Evolutionary conservation across 2,888 invertebrate species (phyloP).

Genomic region (Malacosoma neustria): DNA sequence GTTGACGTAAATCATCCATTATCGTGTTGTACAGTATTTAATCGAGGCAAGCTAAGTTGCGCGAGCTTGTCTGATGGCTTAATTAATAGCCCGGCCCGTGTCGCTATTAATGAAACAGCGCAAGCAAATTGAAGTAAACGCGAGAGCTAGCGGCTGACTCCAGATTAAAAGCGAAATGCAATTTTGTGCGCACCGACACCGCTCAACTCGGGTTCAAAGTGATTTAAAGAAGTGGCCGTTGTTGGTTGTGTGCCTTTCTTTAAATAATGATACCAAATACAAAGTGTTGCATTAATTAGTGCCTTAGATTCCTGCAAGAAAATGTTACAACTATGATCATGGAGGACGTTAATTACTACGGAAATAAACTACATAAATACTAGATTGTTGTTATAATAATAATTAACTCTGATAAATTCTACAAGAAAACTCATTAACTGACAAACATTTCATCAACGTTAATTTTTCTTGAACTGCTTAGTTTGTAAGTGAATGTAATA

Average conservation of each 20-base stretch:
- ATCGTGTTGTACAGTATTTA: constrained; percentile 49
- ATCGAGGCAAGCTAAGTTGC: constrained; percentile 45
- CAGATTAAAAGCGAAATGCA: constrained; percentile 66
- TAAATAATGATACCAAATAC: too few relatives aligned
- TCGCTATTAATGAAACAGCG: constrained; percentile 67
- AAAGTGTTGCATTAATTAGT: too few relatives aligned
- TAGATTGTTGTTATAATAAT: too few relatives aligned
- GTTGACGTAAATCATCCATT: constrained; percentile 33
- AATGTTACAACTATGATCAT: too few relatives aligned
- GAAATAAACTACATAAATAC: too few relatives aligned
- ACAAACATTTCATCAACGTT: too few relatives aligned
- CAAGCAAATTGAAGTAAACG: constrained; percentile 61
- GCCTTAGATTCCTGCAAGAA: too few relatives aligned
- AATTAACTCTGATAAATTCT: too few relatives aligned
- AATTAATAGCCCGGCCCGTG: constrained; percentile 66
- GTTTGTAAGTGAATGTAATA: too few relatives aligned
- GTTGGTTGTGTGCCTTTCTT: background rate
- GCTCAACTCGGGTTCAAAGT: constrained; percentile 27
- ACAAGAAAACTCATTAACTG: too few relatives aligned
- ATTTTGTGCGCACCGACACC: constrained; percentile 37
- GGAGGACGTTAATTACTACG: too few relatives aligned
- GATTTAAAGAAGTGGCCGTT: constrained; percentile 23
- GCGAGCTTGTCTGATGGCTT: constrained; percentile 65
- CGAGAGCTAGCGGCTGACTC: constrained; percentile 40
- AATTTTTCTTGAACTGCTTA: too few relatives aligned